These are phyloP conservation scores for Anguilla anguilla DNA, from an alignment of 2,797 vertebrate genomes.

Conservation along the genomic window DNA sequence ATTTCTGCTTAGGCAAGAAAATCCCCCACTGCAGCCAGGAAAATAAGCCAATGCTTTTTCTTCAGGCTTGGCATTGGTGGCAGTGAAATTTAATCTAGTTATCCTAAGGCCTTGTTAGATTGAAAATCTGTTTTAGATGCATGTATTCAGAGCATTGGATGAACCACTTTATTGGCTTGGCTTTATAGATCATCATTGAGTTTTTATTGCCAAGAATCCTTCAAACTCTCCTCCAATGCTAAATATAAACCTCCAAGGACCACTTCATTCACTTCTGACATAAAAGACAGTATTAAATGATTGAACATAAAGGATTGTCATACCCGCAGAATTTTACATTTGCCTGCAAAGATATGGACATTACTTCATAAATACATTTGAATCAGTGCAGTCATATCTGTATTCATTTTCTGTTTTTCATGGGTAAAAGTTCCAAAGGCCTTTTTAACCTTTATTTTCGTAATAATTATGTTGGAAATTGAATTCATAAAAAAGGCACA, in stretches of 20 bases:
- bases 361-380: background rate
- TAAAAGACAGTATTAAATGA: background rate
- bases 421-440: background rate
- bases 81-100: background rate
- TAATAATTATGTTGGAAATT: background rate
- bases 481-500: background rate
- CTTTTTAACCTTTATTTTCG: background rate
- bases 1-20: background rate
- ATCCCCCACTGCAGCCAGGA: background rate
- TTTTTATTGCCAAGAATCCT: slow-evolving; percentile 17
- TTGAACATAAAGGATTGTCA: background rate
- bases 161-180: slow-evolving; percentile 7
- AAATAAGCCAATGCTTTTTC: background rate
- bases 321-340: background rate
- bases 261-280: background rate
- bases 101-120: slow-evolving; percentile 13
- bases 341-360: background rate
- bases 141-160: slow-evolving; percentile 8
- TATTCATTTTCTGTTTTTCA: background rate
- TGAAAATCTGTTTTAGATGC: slow-evolving; percentile 2
- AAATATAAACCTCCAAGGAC: background rate
- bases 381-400: background rate
- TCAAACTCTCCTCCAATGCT: background rate
- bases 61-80: background rate
- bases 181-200: background rate